Conservation (phyloP, 1,140 invertebrate species). For the Eupristina koningsbergeri region DNA sequence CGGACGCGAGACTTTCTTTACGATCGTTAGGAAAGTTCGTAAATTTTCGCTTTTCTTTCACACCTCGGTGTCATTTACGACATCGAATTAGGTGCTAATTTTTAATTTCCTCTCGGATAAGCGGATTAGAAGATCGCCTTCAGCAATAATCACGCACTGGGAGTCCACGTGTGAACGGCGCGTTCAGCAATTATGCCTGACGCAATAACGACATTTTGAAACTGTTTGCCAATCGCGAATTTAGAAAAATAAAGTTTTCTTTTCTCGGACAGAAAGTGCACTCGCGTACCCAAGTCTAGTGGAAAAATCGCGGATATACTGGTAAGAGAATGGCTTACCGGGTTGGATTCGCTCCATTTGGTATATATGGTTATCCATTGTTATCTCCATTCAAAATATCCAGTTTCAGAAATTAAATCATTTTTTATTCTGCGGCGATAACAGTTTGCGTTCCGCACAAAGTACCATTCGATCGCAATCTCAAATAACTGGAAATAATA, state of each 20-base stretch:
- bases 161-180: background rate
- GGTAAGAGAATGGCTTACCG: background rate
- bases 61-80: background rate
- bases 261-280: background rate
- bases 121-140: background rate
- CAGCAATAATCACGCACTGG: background rate
- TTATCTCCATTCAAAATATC: background rate
- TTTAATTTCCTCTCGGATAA: background rate
- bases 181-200: background rate
- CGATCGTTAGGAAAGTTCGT: too few species aligned
- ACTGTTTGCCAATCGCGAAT: background rate
- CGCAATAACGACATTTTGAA: background rate
- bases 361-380: background rate
- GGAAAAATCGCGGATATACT: background rate
- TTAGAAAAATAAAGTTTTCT: background rate
- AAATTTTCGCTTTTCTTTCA: too few species aligned
- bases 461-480: background rate
- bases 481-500: background rate
- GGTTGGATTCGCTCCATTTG: background rate
- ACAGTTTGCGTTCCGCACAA: background rate
- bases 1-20: too few species aligned
- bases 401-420: background rate
- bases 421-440: background rate
- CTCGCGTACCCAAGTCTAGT: background rate
- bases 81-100: background rate